These are phyloP conservation scores for Nicator chloris DNA, from an alignment of 2,113 vertebrate genomes.

Conservation along the genomic window DNA sequence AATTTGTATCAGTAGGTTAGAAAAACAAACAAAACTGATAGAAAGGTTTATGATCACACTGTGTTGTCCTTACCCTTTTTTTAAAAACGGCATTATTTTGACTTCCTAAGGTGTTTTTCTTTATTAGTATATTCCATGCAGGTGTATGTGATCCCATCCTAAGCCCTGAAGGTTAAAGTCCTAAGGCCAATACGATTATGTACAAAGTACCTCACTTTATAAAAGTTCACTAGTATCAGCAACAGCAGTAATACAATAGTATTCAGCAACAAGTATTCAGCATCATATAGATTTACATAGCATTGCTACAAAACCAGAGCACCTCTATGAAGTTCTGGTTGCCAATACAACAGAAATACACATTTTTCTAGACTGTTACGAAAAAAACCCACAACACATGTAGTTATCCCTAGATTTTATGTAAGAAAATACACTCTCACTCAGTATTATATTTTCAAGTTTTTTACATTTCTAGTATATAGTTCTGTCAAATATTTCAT, in stretches of 20 bases:
- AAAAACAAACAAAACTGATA: not conserved
- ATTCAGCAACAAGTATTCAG: not conserved
- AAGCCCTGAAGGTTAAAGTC: not conserved
- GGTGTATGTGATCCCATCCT: not conserved
- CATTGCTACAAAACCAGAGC: not conserved
- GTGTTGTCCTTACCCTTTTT: not conserved
- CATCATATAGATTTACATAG: not conserved
- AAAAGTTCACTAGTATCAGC: slow-evolving; percentile 5
- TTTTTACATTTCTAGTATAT: not conserved
- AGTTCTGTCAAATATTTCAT: not conserved
- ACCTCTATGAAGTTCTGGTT: not conserved
- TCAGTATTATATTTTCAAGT: not conserved
- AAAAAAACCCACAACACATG: not conserved
- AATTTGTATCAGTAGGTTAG: not conserved
- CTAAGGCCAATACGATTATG: not conserved
- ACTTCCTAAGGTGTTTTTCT: not conserved
- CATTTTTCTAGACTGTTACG: not conserved
- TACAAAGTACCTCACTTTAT: slow-evolving; percentile 18
- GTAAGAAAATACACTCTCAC: not conserved
- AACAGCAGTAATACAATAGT: not conserved
- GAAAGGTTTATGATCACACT: not conserved
- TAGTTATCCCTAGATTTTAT: not conserved
- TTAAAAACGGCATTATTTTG: not conserved
- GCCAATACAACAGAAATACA: not conserved
- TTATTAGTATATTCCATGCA: not conserved